Evolutionary conservation across 2,888 invertebrate genomes (phyloP).

Genomic region (Cheilosia vernalis): DNA sequence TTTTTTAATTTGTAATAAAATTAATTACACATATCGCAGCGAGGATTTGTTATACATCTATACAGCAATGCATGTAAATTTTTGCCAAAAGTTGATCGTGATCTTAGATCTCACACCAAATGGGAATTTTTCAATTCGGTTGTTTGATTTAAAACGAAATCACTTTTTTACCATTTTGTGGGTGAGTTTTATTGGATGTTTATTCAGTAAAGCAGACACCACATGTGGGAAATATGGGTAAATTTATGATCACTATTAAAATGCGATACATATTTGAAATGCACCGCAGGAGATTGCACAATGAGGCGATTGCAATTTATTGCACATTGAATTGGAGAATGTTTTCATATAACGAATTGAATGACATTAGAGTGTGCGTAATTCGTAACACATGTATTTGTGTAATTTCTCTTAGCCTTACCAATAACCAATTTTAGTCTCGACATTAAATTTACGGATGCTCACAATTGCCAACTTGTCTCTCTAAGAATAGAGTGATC

Average conservation of each 20-base stretch:
- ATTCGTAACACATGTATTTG: too few relatives aligned
- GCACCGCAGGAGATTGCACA: constrained; percentile 1
- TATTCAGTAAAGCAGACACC: constrained; percentile 13
- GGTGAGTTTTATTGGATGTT: constrained; percentile 31
- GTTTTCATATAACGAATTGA: neutral
- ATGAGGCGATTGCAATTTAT: neutral
- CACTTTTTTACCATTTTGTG: constrained; percentile 31
- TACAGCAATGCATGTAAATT: neutral
- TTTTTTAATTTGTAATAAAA: constrained; percentile 45
- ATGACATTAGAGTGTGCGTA: too few relatives aligned
- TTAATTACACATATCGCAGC: constrained; percentile 25
- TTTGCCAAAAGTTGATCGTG: constrained; percentile 14
- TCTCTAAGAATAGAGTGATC: too few relatives aligned
- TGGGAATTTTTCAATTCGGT: neutral
- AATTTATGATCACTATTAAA: constrained; percentile 40
- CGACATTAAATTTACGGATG: too few relatives aligned
- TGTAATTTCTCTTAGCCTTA: too few relatives aligned
- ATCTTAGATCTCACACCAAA: constrained; percentile 10
- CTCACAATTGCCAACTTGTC: too few relatives aligned
- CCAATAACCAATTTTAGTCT: too few relatives aligned
- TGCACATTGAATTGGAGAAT: neutral
- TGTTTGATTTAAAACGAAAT: constrained; percentile 11
- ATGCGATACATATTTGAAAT: constrained; percentile 8
- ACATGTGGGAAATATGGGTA: constrained; percentile 39
- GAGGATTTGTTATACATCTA: constrained; percentile 30